Conservation (phyloP, 2,113 vertebrate genomes). For the Chrysochloris asiatica region DNA sequence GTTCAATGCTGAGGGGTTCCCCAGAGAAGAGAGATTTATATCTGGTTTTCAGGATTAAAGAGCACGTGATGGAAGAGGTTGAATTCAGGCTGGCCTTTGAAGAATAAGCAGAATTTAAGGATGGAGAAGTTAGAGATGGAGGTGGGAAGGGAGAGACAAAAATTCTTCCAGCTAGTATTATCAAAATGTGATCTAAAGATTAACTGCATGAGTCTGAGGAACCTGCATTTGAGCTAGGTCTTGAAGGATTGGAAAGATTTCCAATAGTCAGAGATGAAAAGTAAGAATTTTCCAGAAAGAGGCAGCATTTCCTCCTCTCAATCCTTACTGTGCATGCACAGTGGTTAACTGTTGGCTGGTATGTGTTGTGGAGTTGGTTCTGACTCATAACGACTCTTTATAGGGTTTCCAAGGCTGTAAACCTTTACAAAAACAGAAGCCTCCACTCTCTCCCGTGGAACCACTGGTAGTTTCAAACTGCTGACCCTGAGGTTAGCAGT, state of each 20-base stretch:
- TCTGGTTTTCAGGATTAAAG: not conserved
- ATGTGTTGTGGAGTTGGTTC: no score
- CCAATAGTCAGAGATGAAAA: not conserved
- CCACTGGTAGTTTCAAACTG: no score
- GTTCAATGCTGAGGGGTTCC: not conserved
- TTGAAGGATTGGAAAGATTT: not conserved
- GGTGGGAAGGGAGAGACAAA: conserved; percentile 25
- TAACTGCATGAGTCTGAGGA: no score
- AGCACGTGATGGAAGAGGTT: not conserved
- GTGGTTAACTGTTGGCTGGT: not conserved
- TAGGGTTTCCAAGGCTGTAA: no score
- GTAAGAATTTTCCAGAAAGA: conserved; percentile 32
- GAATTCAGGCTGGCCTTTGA: not conserved
- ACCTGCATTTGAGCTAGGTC: no score
- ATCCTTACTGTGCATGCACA: not conserved
- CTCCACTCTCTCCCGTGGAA: no score
- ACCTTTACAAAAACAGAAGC: no score
- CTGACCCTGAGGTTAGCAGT: no score
- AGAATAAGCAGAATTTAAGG: not conserved
- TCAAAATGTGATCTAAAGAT: no score
- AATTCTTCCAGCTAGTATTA: no score
- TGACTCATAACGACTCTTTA: no score
- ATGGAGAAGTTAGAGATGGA: not conserved
- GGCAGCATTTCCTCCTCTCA: not conserved
- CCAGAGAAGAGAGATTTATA: not conserved